These are phyloP conservation scores for Hemiprocne comata DNA, from an alignment of 2,113 vertebrate species.

Conservation along the genomic window DNA sequence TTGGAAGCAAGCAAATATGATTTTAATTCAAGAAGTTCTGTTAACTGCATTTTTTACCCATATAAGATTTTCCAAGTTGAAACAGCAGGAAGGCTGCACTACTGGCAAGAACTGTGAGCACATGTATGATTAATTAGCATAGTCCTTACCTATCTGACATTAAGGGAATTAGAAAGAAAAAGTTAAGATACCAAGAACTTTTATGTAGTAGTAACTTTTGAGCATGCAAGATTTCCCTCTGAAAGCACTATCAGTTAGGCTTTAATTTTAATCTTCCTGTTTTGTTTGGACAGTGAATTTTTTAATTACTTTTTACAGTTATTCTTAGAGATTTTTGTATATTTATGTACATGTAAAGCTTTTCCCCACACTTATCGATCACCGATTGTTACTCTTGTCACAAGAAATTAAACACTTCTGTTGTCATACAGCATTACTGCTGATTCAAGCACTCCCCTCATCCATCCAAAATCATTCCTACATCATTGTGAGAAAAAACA, in stretches of 20 bases:
- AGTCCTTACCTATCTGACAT: background rate
- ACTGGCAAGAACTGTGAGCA: background rate
- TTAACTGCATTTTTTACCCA: background rate
- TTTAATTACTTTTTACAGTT: background rate
- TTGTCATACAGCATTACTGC: conserved; percentile 8
- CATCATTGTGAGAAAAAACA: background rate
- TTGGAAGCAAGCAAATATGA: background rate
- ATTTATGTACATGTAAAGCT: background rate
- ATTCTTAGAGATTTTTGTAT: background rate
- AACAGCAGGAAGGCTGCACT: conserved; percentile 28
- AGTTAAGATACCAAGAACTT: background rate
- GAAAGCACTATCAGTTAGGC: background rate
- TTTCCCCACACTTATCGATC: background rate
- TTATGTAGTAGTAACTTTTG: background rate
- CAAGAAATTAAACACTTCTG: conserved; percentile 6
- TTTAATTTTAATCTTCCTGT: conserved; percentile 12
- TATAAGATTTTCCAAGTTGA: background rate
- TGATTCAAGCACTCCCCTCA: background rate
- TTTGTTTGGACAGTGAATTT: background rate
- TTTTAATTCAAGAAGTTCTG: background rate
- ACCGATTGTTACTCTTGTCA: conserved; percentile 21
- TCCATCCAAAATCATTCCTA: background rate
- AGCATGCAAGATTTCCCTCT: background rate
- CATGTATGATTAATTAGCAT: background rate
- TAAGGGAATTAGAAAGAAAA: background rate